Evolutionary conservation across 2,113 vertebrate species (phyloP).

Genomic region (Rhinolophus ferrumequinum): DNA sequence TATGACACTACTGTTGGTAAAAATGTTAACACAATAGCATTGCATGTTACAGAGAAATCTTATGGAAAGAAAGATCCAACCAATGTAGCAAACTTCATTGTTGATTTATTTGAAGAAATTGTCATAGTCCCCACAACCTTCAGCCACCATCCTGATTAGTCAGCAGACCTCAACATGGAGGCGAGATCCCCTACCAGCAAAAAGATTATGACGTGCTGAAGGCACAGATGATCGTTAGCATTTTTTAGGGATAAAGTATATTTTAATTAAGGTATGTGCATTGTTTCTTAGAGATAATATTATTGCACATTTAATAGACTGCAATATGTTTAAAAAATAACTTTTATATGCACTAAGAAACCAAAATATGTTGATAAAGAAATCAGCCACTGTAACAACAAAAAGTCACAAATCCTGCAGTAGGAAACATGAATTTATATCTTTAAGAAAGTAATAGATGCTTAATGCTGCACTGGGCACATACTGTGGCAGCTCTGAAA

Average conservation of each 20-base stretch:
- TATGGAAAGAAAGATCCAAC: neutral
- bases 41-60: neutral
- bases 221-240: neutral
- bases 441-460: neutral
- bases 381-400: neutral
- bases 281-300: too few species aligned
- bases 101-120: neutral
- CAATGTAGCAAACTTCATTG: neutral
- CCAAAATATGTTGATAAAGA: neutral
- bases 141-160: neutral
- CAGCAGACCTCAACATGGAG: neutral
- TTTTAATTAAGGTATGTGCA: neutral
- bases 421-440: neutral
- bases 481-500: neutral
- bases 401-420: neutral
- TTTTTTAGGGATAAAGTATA: neutral
- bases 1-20: neutral
- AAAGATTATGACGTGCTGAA: neutral
- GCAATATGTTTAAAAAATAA: neutral
- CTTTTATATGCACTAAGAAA: neutral
- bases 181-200: neutral
- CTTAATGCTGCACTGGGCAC: neutral
- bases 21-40: neutral
- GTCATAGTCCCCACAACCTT: neutral
- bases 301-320: too few species aligned